phyloP scores from a whole-genome alignment of 2,113 vertebrate genomes.

The Telmatochromis bifrenatus region DNA sequence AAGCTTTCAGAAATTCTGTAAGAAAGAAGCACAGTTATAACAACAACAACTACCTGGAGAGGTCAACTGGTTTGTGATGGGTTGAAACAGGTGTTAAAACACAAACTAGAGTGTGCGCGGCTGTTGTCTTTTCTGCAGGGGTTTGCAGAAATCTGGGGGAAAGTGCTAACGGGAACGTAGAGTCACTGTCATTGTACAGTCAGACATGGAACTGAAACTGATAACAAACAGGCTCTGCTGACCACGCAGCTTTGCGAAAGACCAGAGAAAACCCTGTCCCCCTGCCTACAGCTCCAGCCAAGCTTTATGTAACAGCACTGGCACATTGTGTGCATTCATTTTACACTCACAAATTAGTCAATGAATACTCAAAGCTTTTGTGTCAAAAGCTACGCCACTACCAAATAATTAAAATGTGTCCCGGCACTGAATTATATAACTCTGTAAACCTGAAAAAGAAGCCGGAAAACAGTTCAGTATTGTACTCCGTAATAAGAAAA shows the following conservation, averaged over 20 bases:
- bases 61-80: neutral
- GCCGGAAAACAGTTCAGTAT: neutral
- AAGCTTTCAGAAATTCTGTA: constrained; percentile 72
- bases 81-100: neutral
- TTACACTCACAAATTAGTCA: neutral
- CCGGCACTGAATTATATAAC: neutral
- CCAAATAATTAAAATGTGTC: neutral
- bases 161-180: neutral
- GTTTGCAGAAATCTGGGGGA: neutral
- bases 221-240: neutral
- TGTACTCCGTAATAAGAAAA: neutral
- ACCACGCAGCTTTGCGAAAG: neutral
- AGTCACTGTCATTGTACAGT: neutral
- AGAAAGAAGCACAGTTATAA: constrained; percentile 65
- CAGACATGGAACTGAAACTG: constrained; percentile 28
- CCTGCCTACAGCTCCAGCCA: neutral
- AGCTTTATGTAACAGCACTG: neutral
- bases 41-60: neutral
- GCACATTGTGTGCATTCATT: neutral
- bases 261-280: neutral
- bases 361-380: neutral
- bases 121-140: neutral
- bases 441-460: neutral
- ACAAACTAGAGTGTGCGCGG: neutral
- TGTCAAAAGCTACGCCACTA: neutral